phyloP scores from a whole-genome alignment of 2,888 invertebrate genomes.

The Eubasilissa splendida region DNA sequence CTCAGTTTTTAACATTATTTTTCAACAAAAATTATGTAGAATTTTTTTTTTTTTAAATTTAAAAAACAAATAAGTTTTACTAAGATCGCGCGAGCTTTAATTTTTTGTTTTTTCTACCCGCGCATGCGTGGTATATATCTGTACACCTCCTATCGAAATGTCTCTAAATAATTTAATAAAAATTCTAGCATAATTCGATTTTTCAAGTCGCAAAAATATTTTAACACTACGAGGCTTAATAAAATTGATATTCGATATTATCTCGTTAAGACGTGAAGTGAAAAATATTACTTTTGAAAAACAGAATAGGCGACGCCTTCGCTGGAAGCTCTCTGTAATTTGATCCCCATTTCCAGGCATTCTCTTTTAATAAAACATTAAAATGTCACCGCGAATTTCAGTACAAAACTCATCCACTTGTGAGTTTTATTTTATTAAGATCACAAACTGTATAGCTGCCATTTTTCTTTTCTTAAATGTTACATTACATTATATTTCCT shows the following conservation, averaged over 20 bases:
- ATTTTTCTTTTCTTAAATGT: conserved; percentile 48
- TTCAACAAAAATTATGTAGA: too few relatives aligned
- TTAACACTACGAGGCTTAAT: too few relatives aligned
- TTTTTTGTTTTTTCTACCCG: too few relatives aligned
- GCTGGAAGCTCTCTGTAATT: conserved; percentile 4
- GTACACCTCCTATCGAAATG: too few relatives aligned
- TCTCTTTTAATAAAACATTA: conserved; percentile 39
- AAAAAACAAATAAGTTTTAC: too few relatives aligned
- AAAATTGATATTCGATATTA: conserved; percentile 4
- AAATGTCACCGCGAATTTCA: conserved; percentile 37
- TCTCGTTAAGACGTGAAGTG: neutral
- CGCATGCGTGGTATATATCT: too few relatives aligned
- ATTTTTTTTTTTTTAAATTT: too few relatives aligned
- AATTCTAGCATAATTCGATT: too few relatives aligned
- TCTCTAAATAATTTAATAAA: too few relatives aligned
- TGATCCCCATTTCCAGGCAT: conserved; percentile 1
- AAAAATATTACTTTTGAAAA: neutral
- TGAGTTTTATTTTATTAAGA: conserved; percentile 49
- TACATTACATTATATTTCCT: conserved; percentile 34
- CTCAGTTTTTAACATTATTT: too few relatives aligned
- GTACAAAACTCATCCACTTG: conserved; percentile 35
- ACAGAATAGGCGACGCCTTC: neutral
- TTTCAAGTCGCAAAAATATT: too few relatives aligned
- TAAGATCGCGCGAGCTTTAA: too few relatives aligned
- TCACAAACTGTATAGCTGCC: conserved; percentile 48